Evolutionary conservation across 2,888 invertebrate species (phyloP), one percentile per base, ranked within the genome.

Genomic region (Campoplex capitator): DNA sequence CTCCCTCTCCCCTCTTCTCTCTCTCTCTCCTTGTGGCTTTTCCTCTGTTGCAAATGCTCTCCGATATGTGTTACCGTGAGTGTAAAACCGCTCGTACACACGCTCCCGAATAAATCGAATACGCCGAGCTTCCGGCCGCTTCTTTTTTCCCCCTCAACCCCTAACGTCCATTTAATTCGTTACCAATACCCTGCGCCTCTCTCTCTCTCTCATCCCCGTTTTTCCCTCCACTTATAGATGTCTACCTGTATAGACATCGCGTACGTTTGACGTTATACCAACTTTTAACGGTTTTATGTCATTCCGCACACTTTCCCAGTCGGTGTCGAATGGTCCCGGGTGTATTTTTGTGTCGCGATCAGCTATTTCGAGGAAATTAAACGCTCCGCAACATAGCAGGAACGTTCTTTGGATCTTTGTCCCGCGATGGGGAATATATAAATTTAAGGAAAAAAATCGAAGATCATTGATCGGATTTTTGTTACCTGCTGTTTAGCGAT

Each of bases 321-420:
- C 9, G 42, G 42, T 68, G 42, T 42, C n/a, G 11, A 68, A n/a
- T 68, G n/a, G 18, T 67, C 35, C 11, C 18, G n/a, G 9, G n/a
- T 7, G 23, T 4, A 38, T 38, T 38, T 78, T 70, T 48, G 58
- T 62, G 16, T 70, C 3, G 51, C 75, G 28, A n/a, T n/a, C 56
- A 3, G 28, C 54, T 78, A 74, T 83, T 67, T 74, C 82, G 89
- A 92, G 92, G 92, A 93, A 94, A 93, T 93, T 92, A 93, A 93
- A 92, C 92, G 89, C 28, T 70, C 42, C 1, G 38, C 70, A 16
- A 32, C 32, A 2, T 2, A 16, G 13, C 32, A 13, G 8, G 58
- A 58, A 58, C 62, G 32, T 62, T 32, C 32, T 62, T 62, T 32
- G 16, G 11, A 62, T 32, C 32, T 28, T 62, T 1, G 13, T 28